Conservation (phyloP, 2,113 vertebrate genomes). For the Dicerorhinus sumatrensis region DNA sequence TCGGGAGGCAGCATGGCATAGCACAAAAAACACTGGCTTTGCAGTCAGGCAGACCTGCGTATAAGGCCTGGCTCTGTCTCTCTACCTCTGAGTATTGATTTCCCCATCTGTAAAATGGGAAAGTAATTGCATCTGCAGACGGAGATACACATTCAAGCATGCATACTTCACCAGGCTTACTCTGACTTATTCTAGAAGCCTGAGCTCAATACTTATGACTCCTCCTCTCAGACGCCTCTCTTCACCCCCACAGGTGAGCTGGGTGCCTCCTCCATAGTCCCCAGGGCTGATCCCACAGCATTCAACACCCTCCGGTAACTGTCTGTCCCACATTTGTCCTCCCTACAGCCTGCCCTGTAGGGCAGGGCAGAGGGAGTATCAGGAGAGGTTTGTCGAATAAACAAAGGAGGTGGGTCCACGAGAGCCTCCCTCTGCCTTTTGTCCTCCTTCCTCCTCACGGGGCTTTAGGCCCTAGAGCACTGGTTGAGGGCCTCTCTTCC, state of each 20-base stretch:
- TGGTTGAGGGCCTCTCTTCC: background rate
- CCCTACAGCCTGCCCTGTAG: background rate
- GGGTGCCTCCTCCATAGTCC: background rate
- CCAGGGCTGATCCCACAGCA: background rate
- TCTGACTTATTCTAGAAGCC: background rate
- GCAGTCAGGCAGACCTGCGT: constrained; percentile 8
- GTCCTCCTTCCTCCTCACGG: background rate
- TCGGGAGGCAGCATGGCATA: constrained; percentile 64
- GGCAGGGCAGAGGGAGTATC: background rate
- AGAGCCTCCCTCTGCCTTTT: background rate
- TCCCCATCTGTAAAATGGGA: constrained; percentile 65
- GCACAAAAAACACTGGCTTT: constrained; percentile 63
- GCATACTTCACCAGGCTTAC: fast-evolving
- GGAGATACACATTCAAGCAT: background rate
- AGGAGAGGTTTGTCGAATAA: background rate
- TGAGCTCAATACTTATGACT: background rate
- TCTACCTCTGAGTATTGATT: background rate
- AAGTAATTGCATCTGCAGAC: background rate
- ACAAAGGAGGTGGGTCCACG: background rate
- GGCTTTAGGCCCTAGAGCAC: background rate
- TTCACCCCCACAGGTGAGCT: background rate
- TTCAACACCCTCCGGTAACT: background rate
- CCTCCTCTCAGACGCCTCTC: background rate
- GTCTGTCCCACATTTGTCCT: background rate
- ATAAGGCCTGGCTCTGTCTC: background rate